phyloP scores from a whole-genome alignment of 2,113 vertebrate species.

The Brevimyrus niger region DNA sequence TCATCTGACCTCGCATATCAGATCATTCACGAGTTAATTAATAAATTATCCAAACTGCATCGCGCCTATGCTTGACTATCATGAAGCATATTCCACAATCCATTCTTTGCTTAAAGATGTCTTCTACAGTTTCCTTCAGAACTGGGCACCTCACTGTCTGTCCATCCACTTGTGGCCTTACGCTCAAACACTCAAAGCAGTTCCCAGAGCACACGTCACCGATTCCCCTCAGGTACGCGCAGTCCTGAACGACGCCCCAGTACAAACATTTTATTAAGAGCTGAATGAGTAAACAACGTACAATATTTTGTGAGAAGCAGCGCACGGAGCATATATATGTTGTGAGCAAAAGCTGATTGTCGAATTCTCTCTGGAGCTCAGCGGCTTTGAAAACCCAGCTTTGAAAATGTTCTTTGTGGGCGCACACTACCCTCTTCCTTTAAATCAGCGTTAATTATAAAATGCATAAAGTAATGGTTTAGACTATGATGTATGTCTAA shows the following conservation, averaged over 20 bases:
- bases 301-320: neutral
- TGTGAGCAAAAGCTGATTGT: neutral
- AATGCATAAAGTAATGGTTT: neutral
- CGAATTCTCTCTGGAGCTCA: neutral
- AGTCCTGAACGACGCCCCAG: neutral
- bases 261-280: neutral
- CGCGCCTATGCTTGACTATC: neutral
- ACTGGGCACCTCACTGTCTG: neutral
- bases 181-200: neutral
- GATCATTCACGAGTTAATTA: neutral
- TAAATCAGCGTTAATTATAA: neutral
- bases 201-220: neutral
- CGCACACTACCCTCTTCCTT: neutral
- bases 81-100: neutral
- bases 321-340: neutral
- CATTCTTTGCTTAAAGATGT: neutral
- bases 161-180: neutral
- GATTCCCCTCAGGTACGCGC: neutral
- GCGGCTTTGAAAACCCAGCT: neutral
- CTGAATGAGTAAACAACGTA: neutral
- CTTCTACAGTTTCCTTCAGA: neutral
- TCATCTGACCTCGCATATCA: neutral
- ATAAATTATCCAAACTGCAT: neutral
- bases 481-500: neutral
- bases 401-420: neutral